These are phyloP conservation scores for Tragulus kanchil DNA, from an alignment of 2,113 vertebrate genomes.

Conservation along the genomic window DNA sequence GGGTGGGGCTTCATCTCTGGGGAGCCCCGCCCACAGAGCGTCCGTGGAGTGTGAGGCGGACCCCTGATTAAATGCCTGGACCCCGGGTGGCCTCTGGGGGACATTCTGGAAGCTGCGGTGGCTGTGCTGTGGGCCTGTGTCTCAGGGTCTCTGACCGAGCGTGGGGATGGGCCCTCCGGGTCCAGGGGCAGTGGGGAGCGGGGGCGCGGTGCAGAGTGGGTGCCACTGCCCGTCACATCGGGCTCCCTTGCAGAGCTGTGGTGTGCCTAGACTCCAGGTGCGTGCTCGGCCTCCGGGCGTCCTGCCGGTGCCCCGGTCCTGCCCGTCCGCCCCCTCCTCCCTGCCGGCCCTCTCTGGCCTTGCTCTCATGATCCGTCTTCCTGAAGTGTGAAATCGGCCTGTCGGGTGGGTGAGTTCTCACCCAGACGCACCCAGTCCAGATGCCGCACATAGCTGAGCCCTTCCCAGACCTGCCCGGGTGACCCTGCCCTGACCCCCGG, in stretches of 20 bases:
- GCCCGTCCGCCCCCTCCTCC: neutral
- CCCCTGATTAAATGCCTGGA: neutral
- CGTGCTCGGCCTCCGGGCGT: neutral
- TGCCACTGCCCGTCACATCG: neutral
- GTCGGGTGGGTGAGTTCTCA: neutral
- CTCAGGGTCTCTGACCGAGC: neutral
- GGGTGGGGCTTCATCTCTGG: neutral
- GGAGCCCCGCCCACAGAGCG: neutral
- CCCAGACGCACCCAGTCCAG: neutral
- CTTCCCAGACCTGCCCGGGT: neutral
- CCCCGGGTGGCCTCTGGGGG: neutral
- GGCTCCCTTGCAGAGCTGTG: neutral
- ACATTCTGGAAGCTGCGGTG: too few species aligned
- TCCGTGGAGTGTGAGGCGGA: neutral
- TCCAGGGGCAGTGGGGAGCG: neutral
- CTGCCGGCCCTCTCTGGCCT: neutral
- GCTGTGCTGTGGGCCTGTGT: neutral
- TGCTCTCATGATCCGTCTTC: neutral
- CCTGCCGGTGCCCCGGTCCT: accelerated
- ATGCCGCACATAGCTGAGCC: neutral
- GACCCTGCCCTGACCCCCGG: neutral
- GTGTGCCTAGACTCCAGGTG: neutral
- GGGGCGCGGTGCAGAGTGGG: neutral
- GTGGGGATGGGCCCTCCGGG: neutral
- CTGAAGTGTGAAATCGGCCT: neutral